Conservation (phyloP, 2,113 vertebrate species). For the Tragelaphus strepsiceros region DNA sequence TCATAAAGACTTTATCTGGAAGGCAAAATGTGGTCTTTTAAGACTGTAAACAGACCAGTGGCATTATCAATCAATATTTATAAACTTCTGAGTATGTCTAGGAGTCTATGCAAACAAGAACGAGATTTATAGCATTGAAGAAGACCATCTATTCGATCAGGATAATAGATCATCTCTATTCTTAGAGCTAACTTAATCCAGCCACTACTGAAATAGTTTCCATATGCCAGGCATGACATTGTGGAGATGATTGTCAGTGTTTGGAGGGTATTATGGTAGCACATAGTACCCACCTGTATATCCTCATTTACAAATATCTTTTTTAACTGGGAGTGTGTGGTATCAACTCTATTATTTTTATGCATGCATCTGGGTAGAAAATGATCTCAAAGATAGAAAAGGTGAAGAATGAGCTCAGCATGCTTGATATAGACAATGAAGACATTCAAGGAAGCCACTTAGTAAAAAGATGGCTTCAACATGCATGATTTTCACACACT, state of each 20-base stretch:
- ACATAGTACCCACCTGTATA: background rate
- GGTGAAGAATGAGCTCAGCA: background rate
- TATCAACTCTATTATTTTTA: background rate
- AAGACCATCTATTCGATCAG: background rate
- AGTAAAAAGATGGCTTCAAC: background rate
- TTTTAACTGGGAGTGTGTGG: background rate
- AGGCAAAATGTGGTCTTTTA: background rate
- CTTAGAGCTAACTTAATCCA: background rate
- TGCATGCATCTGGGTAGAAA: background rate
- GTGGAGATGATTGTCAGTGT: background rate
- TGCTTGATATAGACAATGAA: background rate
- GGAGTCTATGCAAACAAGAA: background rate
- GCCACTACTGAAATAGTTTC: background rate
- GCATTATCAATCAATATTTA: background rate
- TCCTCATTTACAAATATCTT: background rate
- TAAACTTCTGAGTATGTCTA: background rate
- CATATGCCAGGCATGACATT: background rate
- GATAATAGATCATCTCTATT: background rate
- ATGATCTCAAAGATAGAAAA: background rate
- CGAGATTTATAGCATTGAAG: background rate
- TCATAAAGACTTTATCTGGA: background rate
- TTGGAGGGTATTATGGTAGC: background rate
- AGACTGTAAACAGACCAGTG: background rate
- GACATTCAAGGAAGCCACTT: background rate
- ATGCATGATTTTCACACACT: background rate